A percentile compares a stretch with the other conserved stretches of the same genome.
Evolutionary conservation across 2,113 vertebrate species (phyloP).

Genomic region (Sinosuthora webbiana): DNA sequence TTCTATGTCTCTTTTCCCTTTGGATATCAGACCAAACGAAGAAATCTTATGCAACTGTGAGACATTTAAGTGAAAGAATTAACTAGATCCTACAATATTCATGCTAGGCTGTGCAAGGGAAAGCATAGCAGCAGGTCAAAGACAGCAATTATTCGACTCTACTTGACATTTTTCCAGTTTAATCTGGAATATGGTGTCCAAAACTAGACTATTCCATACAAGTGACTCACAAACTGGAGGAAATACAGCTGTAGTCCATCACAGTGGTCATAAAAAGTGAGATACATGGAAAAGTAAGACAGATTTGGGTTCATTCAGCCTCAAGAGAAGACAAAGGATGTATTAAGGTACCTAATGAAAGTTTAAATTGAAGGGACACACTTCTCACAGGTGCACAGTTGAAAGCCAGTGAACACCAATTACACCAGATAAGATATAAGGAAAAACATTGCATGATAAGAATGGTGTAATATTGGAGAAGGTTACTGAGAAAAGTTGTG

Average conservation of each 20-base stretch:
- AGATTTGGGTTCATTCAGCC: not conserved
- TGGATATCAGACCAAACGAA: not conserved
- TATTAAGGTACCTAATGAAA: not conserved
- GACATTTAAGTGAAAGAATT: not conserved
- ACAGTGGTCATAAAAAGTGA: not conserved
- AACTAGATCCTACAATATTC: not conserved
- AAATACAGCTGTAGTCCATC: not conserved
- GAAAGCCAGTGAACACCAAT: not conserved
- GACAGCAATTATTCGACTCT: not conserved
- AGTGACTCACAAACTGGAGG: not conserved
- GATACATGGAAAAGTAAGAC: not conserved
- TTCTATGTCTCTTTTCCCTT: not conserved
- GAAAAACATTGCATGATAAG: not conserved
- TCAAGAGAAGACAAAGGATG: not conserved
- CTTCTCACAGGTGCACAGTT: not conserved
- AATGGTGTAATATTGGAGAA: not conserved
- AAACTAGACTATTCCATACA: not conserved
- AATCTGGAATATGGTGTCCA: not conserved
- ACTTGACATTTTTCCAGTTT: not conserved
- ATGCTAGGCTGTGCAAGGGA: not conserved
- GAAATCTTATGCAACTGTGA: not conserved
- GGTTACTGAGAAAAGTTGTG: not conserved
- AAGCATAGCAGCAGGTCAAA: not conserved
- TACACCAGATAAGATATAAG: not conserved
- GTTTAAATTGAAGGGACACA: not conserved